phyloP scores from a whole-genome alignment of 2,797 vertebrate species.

The Acrocephalus scirpaceus region DNA sequence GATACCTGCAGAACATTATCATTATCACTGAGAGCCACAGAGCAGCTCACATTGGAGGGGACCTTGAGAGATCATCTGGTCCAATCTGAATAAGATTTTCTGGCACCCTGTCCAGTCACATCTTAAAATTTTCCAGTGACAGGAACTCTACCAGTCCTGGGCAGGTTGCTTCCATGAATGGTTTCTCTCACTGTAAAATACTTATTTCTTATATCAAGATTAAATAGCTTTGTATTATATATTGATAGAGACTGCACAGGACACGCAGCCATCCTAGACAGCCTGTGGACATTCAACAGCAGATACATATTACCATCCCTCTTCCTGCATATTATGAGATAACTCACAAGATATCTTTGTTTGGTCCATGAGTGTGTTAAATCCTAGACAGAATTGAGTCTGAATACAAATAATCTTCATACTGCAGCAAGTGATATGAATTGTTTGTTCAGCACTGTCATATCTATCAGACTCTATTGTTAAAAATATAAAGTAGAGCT shows the following conservation, averaged over 20 bases:
- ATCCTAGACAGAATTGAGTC: slow-evolving; percentile 29
- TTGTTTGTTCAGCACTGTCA: slow-evolving; percentile 17
- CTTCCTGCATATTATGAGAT: slow-evolving; percentile 55
- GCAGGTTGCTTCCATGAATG: neutral
- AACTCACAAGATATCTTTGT: slow-evolving; percentile 62
- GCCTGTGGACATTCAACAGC: slow-evolving; percentile 4
- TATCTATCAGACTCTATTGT: slow-evolving; percentile 59
- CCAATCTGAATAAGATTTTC: neutral
- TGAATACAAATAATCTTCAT: slow-evolving; percentile 65
- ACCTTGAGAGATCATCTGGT: neutral
- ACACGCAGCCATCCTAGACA: neutral
- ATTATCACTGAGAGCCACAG: neutral
- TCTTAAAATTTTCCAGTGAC: neutral
- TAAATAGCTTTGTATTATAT: neutral
- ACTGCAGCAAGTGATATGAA: slow-evolving; percentile 48
- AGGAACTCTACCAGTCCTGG: neutral
- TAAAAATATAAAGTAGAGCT: slow-evolving; percentile 40
- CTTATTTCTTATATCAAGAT: neutral
- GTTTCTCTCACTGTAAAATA: neutral
- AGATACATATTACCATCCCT: neutral
- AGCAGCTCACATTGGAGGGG: neutral
- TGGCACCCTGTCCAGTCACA: neutral
- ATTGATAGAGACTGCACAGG: neutral
- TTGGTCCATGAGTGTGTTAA: slow-evolving; percentile 59
- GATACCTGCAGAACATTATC: neutral